Evolutionary conservation across 2,113 vertebrate species (phyloP), one percentile per base, ranked within the genome.

Genomic region (Chlamydotis undulata): DNA sequence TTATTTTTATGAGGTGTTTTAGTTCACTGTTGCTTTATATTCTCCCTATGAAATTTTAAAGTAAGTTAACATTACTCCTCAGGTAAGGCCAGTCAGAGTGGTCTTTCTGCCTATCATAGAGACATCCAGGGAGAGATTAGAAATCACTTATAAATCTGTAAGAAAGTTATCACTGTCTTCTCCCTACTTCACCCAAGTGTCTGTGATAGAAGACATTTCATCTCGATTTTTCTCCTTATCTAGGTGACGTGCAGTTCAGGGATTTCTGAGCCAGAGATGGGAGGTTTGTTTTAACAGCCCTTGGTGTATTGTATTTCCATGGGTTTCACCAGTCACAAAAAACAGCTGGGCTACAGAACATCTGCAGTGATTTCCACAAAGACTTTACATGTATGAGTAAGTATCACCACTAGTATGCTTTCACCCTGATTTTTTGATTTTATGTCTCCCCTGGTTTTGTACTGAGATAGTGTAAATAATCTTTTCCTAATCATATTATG

Each of bases 381-480:
- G 31, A 50, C 26, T 89, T 71, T 26, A 41, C 11, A 33, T 6
- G 3, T 37, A 19, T 52, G 71, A 63, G 5, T 52, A 76, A 63
- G 5, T 50, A n/a, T 31, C 0, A 0, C 7, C 10, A 12, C 39
- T 60, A 5, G 1, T 31, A 56, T 43, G 17, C 17, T 77, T 91
- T 63, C 26, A 45, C 7, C 26, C 28, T 77, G 29, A 68, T 28
- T 3, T 25, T 79, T 85, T 67, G 24, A 33, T 28, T 90, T 74
- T 28, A 24, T 60, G 49, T 61, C 19, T 68, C 9, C 24, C 9
- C 9, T 43, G 12, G 0, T 75, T 87, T 67, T 50, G 3, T 24
- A 76, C 11, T 50, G 28, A 76, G 22, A 63, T 7, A 35, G 8
- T 24, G 21, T 28, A 71, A 88, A 79, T 28, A 70, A 43, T 41